These are phyloP conservation scores for Phytoseiulus persimilis DNA, from an alignment of 2,888 invertebrate genomes.

Conservation along the genomic window DNA sequence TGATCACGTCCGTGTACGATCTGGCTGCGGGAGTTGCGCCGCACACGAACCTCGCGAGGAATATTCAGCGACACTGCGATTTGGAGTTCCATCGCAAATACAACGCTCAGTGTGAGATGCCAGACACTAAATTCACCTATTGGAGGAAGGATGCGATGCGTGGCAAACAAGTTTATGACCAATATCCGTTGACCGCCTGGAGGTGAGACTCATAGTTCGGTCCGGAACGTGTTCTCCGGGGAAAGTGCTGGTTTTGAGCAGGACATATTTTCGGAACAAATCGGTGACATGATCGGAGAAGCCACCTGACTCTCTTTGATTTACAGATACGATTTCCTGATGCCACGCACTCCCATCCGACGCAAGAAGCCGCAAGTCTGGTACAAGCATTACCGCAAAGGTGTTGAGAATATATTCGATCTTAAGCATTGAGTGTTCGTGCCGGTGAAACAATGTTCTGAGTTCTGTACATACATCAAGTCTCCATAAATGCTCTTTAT, in stretches of 20 bases:
- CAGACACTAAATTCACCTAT: conserved; percentile 28
- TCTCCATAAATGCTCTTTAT: no score
- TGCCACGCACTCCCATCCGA: conserved; percentile 8
- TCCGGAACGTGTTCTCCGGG: no score
- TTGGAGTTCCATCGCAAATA: conserved; percentile 18
- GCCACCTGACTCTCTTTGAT: background rate
- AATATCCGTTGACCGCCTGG: conserved; percentile 26
- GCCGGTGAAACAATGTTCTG: no score
- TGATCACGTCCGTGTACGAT: conserved; percentile 32
- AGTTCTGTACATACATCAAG: no score
- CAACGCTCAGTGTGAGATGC: conserved; percentile 33
- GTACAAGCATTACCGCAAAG: conserved; percentile 28
- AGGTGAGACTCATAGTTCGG: background rate
- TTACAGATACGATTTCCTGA: conserved; percentile 35
- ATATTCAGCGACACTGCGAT: conserved; percentile 32
- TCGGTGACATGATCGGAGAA: background rate
- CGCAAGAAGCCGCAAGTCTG: conserved; percentile 24
- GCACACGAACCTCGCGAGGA: conserved; percentile 24
- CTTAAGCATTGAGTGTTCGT: background rate
- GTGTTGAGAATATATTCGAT: conserved; percentile 27
- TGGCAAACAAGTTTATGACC: conserved; percentile 7
- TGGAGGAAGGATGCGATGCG: conserved; percentile 14
- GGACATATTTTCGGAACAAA: no score
- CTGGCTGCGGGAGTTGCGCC: conserved; percentile 25
- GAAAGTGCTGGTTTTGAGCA: no score